A percentile compares a stretch with the other conserved stretches of the same genome.
Evolutionary conservation across 2,113 vertebrate species (phyloP).

Genomic region (Theropithecus gelada): DNA sequence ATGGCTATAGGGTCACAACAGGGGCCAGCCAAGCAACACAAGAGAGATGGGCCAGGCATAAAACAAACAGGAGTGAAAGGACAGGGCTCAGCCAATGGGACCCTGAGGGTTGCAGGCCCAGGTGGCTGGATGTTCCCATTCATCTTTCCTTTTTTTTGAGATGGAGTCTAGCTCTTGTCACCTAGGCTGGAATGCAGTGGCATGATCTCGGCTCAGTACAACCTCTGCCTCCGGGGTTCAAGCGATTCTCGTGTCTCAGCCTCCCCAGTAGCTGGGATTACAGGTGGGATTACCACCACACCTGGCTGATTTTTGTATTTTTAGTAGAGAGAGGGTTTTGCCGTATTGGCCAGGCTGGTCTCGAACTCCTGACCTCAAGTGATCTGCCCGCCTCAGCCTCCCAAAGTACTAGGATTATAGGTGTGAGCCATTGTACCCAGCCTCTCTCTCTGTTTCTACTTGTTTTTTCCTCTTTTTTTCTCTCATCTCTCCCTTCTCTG

Average conservation of each 20-base stretch:
- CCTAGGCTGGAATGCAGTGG: neutral
- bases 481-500: neutral
- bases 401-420: no score
- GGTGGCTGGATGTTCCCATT: neutral
- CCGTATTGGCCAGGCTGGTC: no score
- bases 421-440: no score
- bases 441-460: neutral
- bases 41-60: neutral
- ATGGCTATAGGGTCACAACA: neutral
- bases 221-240: no score
- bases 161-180: neutral
- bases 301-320: no score
- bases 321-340: no score
- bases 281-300: no score
- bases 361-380: no score
- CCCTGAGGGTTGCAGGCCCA: rapidly evolving
- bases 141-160: neutral
- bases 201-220: no score
- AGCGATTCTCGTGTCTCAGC: no score
- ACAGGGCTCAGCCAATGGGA: neutral
- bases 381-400: no score
- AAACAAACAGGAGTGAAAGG: neutral
- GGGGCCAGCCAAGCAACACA: neutral
- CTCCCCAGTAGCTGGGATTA: no score
- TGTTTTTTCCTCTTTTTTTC: neutral